Evolutionary conservation across 2,113 vertebrate species (phyloP).

Genomic region (Bufo gargarizans): DNA sequence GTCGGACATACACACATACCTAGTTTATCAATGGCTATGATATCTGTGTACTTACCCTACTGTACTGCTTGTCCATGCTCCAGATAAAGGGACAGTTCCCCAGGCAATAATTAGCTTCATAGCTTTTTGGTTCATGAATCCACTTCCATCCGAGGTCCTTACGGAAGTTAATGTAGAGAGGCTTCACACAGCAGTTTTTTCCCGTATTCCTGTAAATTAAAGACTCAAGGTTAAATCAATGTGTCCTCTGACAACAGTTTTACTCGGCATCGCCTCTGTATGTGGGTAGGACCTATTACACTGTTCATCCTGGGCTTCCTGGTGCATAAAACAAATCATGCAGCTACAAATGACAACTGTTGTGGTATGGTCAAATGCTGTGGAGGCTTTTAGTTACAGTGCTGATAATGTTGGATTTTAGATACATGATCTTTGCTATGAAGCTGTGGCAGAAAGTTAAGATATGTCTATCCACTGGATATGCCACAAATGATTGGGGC

Average conservation of each 20-base stretch:
- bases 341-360: neutral
- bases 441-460: too few relatives aligned
- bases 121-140: conserved; percentile 88
- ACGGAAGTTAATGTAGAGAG: conserved; percentile 89
- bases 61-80: conserved; percentile 89
- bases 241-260: too few relatives aligned
- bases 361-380: neutral
- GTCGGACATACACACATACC: neutral
- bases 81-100: conserved; percentile 91
- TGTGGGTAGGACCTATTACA: neutral
- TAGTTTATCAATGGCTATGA: neutral
- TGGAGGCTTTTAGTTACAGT: neutral
- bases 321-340: neutral
- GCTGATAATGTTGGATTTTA: too few relatives aligned
- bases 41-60: conserved; percentile 72
- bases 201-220: conserved; percentile 63
- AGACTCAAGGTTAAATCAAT: neutral
- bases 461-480: too few relatives aligned
- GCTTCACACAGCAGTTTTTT: conserved; percentile 82
- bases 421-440: too few relatives aligned
- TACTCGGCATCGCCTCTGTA: neutral
- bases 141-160: conserved; percentile 92
- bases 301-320: neutral
- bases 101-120: conserved; percentile 89
- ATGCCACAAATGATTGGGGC: too few relatives aligned